A percentile compares a stretch with the other conserved stretches of the same genome.
Evolutionary conservation across 1,140 invertebrate species (phyloP).

Genomic region (Drosophila erecta): DNA sequence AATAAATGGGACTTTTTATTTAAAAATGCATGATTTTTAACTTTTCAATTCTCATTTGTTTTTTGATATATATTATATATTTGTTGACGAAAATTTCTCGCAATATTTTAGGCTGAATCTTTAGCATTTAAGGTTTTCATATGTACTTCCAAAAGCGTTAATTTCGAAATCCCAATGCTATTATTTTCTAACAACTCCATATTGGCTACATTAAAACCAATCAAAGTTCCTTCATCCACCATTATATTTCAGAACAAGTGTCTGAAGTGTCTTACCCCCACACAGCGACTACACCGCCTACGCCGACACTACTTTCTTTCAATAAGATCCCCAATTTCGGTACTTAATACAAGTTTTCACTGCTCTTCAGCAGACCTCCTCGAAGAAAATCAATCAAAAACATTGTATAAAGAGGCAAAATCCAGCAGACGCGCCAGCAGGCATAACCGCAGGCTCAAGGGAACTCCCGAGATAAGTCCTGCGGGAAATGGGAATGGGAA

Average conservation of each 20-base stretch:
- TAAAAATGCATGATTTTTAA: no score
- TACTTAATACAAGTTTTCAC: slow-evolving; percentile 41
- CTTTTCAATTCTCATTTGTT: no score
- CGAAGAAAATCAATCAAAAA: slow-evolving; percentile 72
- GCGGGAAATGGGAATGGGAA: slow-evolving; percentile 15
- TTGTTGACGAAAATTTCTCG: no score
- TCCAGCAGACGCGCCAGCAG: slow-evolving; percentile 34
- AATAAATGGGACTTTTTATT: neutral
- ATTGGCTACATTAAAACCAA: slow-evolving; percentile 1
- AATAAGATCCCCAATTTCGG: slow-evolving; percentile 22
- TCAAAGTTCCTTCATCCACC: neutral
- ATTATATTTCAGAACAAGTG: slow-evolving; percentile 3
- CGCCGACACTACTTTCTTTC: neutral
- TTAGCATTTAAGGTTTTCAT: neutral
- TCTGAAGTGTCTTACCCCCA: neutral
- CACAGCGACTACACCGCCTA: neutral
- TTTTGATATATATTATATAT: no score
- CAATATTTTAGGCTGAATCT: no score
- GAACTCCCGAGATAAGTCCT: slow-evolving; percentile 41
- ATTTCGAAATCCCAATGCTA: neutral
- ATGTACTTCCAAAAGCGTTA: neutral
- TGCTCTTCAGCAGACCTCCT: slow-evolving; percentile 28
- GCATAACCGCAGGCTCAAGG: slow-evolving; percentile 35
- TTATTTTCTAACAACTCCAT: neutral
- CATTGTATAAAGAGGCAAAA: slow-evolving; percentile 66